Evolutionary conservation across 2,888 invertebrate genomes (phyloP).

Genomic region (Arctia plantaginis): DNA sequence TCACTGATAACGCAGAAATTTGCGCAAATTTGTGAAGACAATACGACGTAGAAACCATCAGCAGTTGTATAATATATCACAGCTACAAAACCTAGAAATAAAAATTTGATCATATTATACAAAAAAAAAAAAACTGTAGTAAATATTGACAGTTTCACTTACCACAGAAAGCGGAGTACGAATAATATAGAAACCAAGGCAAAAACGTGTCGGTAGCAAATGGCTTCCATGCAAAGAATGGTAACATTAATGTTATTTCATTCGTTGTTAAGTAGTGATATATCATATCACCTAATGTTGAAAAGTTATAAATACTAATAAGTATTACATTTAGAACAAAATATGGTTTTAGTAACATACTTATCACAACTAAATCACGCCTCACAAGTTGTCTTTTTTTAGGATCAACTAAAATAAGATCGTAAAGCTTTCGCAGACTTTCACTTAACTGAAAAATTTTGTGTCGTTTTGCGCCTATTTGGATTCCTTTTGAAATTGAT

Average conservation of each 20-base stretch:
- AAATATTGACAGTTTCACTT: too few relatives aligned
- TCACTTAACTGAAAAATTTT: slow-evolving; percentile 61
- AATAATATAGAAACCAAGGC: slow-evolving; percentile 65
- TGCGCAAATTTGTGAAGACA: slow-evolving; percentile 73
- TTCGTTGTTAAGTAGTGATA: slow-evolving; percentile 59
- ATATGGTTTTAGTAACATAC: slow-evolving; percentile 67
- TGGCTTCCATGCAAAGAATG: slow-evolving; percentile 69
- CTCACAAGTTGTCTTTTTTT: slow-evolving; percentile 56
- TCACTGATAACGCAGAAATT: slow-evolving; percentile 67
- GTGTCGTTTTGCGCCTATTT: slow-evolving; percentile 50
- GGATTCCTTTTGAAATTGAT: slow-evolving; percentile 60
- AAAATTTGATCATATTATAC: slow-evolving; percentile 5
- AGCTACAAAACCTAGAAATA: slow-evolving; percentile 68
- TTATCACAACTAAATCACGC: slow-evolving; percentile 59
- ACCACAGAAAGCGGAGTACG: slow-evolving; percentile 66
- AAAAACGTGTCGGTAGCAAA: slow-evolving; percentile 68
- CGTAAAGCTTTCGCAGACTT: slow-evolving; percentile 57
- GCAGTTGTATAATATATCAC: slow-evolving; percentile 66
- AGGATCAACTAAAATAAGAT: slow-evolving; percentile 52
- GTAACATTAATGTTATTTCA: slow-evolving; percentile 59
- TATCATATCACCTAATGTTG: slow-evolving; percentile 62
- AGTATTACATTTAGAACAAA: slow-evolving; percentile 68
- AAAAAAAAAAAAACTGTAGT: too few relatives aligned
- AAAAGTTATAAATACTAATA: slow-evolving; percentile 74
- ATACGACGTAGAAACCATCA: slow-evolving; percentile 70